Conservation (phyloP, 2,113 vertebrate species). For the Poeciliopsis retropinna region DNA sequence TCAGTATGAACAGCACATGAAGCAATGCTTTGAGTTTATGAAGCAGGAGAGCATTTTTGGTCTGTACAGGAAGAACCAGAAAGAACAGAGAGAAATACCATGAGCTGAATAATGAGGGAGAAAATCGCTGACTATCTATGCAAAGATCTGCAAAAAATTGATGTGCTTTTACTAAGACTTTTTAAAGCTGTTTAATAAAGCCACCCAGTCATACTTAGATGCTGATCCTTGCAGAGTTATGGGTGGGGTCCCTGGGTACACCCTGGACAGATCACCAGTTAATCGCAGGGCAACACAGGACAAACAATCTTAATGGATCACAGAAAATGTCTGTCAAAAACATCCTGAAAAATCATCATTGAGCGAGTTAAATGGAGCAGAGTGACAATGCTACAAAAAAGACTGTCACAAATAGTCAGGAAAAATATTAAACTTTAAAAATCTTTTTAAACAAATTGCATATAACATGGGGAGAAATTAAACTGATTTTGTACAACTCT, state of each 20-base stretch:
- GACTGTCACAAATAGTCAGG: background rate
- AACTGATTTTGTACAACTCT: too few species aligned
- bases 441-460: background rate
- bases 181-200: background rate
- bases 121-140: background rate
- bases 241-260: too few species aligned
- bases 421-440: background rate
- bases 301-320: background rate
- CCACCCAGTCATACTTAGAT: background rate
- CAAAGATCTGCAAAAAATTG: background rate
- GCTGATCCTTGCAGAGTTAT: too few species aligned
- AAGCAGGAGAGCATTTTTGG: background rate
- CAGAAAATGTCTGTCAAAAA: too few species aligned
- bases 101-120: background rate
- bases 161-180: background rate
- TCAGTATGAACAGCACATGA: background rate
- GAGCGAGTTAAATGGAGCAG: too few species aligned
- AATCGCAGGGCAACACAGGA: too few species aligned
- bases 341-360: background rate
- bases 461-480: too few species aligned
- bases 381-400: background rate
- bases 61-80: background rate
- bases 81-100: background rate
- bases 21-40: background rate
- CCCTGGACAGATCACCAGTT: too few species aligned